Evolutionary conservation across 2,888 invertebrate species (phyloP), one percentile per base, ranked within the genome.

Genomic region (Myathropa florea): DNA sequence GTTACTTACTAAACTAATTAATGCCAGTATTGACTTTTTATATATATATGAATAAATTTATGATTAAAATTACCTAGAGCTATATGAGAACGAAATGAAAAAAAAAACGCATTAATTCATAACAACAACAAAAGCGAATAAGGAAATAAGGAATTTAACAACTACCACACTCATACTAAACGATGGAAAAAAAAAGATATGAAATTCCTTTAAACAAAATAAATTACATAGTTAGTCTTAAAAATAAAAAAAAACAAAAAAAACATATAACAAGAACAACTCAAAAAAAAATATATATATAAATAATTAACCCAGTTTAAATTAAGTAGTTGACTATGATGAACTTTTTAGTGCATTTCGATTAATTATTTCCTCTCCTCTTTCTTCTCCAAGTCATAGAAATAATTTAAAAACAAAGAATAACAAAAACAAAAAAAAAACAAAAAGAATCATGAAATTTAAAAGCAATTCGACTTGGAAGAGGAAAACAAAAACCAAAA

Each of bases 381-480:
- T 73, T 86, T 83, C 83, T 86, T 79, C 67, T 86, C 86, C 86
- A 86, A 86, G 86, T 86, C 86, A 75, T 82, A 85, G 81, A 73
- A 21, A 77, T 64, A 73, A 80, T 53, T 76, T 59, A 67, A 67
- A 39, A 65, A 65, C 23, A 73, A 53, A 57, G 26, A 10, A 64
- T 21, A 21, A 71, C 7, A 63, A 46, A 18, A 21, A 67, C 14
- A 72, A 76, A 80, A 46, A 61, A 23, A 21, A 24, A 72, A 26
- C 75, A 61, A 33, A 3, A 73, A 26, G 39, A 73, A 53, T 39
- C 7, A 78, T 70, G 64, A 78, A 86, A 72, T 81, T 39, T 86
- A 64, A 83, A 86, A 86, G 86, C 86, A 86, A 86, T 86, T 86
- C 75, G 86, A 86, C 86, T 86, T 86, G 86, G 86, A 78, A 39